Evolutionary conservation across 2,113 vertebrate species (phyloP).

Genomic region (Centropristis striata): DNA sequence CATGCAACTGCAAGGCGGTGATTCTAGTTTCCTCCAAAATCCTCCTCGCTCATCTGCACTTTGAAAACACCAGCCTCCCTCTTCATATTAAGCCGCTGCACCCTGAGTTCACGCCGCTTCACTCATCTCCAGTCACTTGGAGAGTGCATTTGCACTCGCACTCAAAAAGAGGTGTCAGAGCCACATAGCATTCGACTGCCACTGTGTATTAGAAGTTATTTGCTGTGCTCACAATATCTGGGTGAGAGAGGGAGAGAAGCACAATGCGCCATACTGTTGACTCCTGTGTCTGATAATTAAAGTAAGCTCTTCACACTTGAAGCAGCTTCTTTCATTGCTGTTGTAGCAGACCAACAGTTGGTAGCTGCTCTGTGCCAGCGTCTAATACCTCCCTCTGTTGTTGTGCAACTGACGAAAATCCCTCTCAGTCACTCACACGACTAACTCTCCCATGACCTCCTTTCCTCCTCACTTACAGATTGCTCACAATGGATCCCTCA

Average conservation of each 20-base stretch:
- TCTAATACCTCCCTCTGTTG: constrained; percentile 70
- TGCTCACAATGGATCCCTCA: constrained; percentile 18
- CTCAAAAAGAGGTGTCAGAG: constrained; percentile 27
- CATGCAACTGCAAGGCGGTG: too few species aligned
- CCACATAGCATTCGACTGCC: constrained; percentile 9
- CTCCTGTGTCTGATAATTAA: constrained; percentile 76
- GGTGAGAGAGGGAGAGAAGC: constrained; percentile 20
- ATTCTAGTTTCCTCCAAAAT: neutral
- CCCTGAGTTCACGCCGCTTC: constrained; percentile 14
- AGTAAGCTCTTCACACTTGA: constrained; percentile 69
- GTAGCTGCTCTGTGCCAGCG: constrained; percentile 52
- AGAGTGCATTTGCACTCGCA: constrained; percentile 21
- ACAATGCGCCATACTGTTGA: constrained; percentile 58
- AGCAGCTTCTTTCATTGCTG: constrained; percentile 64
- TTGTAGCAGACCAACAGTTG: constrained; percentile 66
- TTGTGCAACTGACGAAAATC: constrained; percentile 71
- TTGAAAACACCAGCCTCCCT: constrained; percentile 2
- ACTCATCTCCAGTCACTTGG: constrained; percentile 4
- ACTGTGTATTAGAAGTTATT: constrained; percentile 40
- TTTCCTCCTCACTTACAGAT: constrained; percentile 60
- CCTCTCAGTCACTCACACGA: constrained; percentile 69
- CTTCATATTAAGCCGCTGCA: constrained; percentile 33
- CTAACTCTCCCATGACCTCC: constrained; percentile 76
- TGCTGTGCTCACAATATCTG: constrained; percentile 25
- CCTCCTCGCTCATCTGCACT: constrained; percentile 1